Base-by-base conservation (phyloP, 2,113 vertebrate genomes). In the Sinocyclocheilus rhinocerous region DNA sequence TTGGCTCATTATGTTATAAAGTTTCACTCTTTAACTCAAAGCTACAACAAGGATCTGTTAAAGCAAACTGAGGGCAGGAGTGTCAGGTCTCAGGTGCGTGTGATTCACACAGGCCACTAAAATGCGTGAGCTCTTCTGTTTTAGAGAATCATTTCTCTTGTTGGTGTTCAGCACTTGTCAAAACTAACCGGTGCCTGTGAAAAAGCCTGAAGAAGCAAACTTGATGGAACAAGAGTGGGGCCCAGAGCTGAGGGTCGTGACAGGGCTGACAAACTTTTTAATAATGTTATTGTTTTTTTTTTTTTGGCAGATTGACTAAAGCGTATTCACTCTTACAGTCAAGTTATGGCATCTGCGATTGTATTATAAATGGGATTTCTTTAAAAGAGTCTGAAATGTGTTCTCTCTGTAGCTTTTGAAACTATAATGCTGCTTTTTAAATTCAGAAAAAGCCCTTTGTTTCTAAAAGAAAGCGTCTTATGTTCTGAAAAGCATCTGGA, bases 121-220 rank as follows among this genome's bases (percentile, higher is more conserved):
- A 55, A 26, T 59, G 33, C 69, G n/a, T 33, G 13, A 48, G 48
- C 26, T 26, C 13, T 72, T 65, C 45, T 50, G 65, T 85, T n/a
- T 20, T 9, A 13, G 2, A 10, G 5, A 72, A 50, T 83, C 5
- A 7, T 57, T 79, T 75, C 39, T 42, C 73, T 59, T 24, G 29
- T 42, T 45, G 48, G 72, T 76, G 16, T 29, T 22, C 26, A 84
- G 87, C 33, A 57, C 89, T 89, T 89, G 87, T 87, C 24, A 88
- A 89, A 90, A 89, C 81, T 91, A 86, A 83, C 88, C 29, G 15
- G 0, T 55, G 29, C 48, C 1, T 89, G 88, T 75, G 81, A 89
- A 75, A 78, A 86, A 63, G 22, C 83, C 33, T 26, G 52, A 78
- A 86, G 57, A 45, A 67, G n/a, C 63, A 57, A 24, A 24, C 29